Conservation (phyloP, 2,797 vertebrate genomes). For the Helicolenus hilgendorfi region DNA sequence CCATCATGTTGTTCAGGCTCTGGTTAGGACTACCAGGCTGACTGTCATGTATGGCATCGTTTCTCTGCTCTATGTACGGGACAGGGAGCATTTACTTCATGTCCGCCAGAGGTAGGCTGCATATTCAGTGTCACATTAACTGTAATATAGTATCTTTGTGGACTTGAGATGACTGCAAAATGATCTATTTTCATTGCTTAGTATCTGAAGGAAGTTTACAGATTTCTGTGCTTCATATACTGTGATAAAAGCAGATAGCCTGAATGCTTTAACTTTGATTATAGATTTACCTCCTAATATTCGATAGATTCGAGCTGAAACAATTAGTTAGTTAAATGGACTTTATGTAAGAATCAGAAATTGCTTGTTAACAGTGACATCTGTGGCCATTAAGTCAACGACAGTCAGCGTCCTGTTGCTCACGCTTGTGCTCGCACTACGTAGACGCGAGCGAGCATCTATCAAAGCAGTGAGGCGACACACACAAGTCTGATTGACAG, state of each 20-base stretch:
- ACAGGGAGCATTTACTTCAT: conserved; percentile 89
- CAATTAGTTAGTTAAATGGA: neutral
- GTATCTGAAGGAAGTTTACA: neutral
- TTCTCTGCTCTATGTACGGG: conserved; percentile 84
- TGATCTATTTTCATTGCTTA: neutral
- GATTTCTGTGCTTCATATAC: neutral
- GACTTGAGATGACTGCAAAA: neutral
- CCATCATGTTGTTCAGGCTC: conserved; percentile 41
- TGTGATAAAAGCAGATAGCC: neutral
- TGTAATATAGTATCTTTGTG: neutral
- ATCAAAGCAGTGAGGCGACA: too few relatives aligned
- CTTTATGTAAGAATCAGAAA: too few relatives aligned
- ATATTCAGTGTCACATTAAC: neutral
- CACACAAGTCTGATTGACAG: too few relatives aligned
- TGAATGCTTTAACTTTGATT: neutral
- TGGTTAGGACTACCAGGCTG: conserved; percentile 63
- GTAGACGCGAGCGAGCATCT: too few relatives aligned
- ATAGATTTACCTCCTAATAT: neutral
- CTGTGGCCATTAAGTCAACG: rapidly evolving
- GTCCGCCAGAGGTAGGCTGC: conserved; percentile 92
- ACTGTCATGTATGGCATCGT: conserved; percentile 89
- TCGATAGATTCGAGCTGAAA: neutral
- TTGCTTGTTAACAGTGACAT: too few relatives aligned
- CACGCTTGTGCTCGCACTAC: too few relatives aligned
- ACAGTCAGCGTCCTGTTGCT: too few relatives aligned